Conservation (phyloP, 2,888 invertebrate genomes). For the Leptopterna dolabrata region DNA sequence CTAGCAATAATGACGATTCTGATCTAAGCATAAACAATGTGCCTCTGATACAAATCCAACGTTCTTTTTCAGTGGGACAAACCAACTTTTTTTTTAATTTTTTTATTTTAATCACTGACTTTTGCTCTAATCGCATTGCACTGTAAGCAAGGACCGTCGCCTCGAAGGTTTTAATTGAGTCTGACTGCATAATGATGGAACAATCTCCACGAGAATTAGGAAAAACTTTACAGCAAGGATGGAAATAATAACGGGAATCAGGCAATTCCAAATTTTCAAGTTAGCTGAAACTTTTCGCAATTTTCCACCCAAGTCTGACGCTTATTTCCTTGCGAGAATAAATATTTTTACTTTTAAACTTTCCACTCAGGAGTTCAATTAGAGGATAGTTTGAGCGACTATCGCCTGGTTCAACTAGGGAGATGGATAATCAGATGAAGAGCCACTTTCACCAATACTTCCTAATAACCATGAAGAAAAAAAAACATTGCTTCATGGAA, state of each 20-base stretch:
- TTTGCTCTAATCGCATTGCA: background rate
- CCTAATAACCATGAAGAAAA: too few relatives aligned
- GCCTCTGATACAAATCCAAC: too few relatives aligned
- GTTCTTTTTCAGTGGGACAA: too few relatives aligned
- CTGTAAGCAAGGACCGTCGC: background rate
- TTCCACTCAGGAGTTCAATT: background rate
- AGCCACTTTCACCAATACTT: too few relatives aligned
- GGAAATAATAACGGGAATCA: background rate
- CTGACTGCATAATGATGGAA: background rate
- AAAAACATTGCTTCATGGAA: too few relatives aligned
- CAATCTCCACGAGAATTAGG: background rate
- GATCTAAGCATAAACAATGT: too few relatives aligned
- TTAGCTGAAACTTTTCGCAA: background rate
- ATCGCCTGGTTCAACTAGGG: too few relatives aligned
- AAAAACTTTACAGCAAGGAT: background rate
- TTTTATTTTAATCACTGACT: too few relatives aligned
- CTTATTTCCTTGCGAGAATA: background rate
- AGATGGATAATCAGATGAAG: too few relatives aligned
- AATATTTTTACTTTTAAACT: background rate
- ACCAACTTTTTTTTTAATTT: too few relatives aligned
- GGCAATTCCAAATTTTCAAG: background rate
- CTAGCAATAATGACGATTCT: too few relatives aligned
- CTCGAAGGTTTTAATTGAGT: background rate
- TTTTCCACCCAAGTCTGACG: background rate
- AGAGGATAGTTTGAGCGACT: too few relatives aligned